Conservation (phyloP, 1,140 invertebrate genomes). For the Ceratosolen solmsi region DNA sequence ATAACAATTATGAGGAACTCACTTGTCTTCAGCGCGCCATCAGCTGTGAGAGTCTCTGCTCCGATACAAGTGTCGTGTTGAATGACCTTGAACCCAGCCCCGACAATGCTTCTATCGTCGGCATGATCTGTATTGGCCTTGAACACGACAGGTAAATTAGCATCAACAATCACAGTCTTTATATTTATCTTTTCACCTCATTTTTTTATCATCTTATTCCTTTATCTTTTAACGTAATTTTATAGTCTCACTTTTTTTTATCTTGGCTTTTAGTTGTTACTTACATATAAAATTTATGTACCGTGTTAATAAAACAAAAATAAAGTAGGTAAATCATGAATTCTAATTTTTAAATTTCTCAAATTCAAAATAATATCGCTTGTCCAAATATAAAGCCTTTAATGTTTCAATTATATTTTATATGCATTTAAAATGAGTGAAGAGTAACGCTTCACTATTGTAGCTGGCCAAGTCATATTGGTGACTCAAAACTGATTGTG, state of each 20-base stretch:
- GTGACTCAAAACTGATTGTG: conserved; percentile 81
- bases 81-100: conserved; percentile 82
- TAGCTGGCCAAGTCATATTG: conserved; percentile 55
- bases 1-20: conserved; percentile 55
- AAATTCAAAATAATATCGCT: too few species aligned
- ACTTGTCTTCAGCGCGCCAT: conserved; percentile 78
- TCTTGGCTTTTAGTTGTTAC: too few species aligned
- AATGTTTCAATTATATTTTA: too few species aligned
- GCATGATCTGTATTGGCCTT: conserved; percentile 84
- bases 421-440: too few species aligned
- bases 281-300: too few species aligned
- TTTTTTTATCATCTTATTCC: background rate
- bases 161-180: background rate
- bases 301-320: too few species aligned
- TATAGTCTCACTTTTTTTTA: too few species aligned
- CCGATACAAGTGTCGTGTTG: conserved; percentile 84
- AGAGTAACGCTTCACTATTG: background rate
- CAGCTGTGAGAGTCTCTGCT: conserved; percentile 88
- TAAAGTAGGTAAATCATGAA: too few species aligned
- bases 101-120: conserved; percentile 81
- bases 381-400: too few species aligned
- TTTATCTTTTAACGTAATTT: too few species aligned
- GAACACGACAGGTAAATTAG: conserved; percentile 80
- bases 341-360: too few species aligned
- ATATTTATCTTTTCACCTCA: background rate